Percentiles rank a stretch among this genome's conserved stretches.
Evolutionary conservation across 2,113 vertebrate species (phyloP).

Genomic region (Platysternon megacephalum): DNA sequence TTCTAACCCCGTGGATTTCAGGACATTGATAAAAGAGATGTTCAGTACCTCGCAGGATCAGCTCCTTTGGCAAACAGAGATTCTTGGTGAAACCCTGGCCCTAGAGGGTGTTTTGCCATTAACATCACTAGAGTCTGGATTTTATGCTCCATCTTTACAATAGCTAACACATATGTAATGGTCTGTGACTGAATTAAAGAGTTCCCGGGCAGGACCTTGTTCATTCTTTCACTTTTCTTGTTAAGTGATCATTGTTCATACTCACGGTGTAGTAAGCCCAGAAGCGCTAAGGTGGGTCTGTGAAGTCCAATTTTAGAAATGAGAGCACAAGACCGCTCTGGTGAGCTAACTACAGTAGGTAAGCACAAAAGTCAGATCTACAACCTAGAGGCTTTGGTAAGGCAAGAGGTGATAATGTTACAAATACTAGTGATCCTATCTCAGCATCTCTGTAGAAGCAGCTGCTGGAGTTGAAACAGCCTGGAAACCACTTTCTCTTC

Average conservation of each 20-base stretch:
- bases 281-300: constrained; percentile 6
- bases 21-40: neutral
- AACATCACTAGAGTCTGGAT: neutral
- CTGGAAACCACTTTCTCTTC: neutral
- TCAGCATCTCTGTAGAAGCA: neutral
- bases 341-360: constrained; percentile 15
- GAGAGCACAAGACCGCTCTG: neutral
- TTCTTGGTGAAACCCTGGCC: neutral
- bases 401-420: neutral
- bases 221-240: neutral
- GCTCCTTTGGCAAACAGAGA: neutral
- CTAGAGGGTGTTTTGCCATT: neutral
- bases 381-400: neutral
- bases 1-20: neutral
- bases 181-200: neutral
- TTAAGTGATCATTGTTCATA: neutral
- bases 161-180: neutral
- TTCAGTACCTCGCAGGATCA: neutral
- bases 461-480: neutral
- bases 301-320: constrained; percentile 23
- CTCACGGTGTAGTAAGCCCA: neutral
- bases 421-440: neutral
- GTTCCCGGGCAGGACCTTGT: neutral
- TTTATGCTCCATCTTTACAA: neutral
- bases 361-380: constrained; percentile 23